Evolutionary conservation across 2,888 invertebrate species (phyloP).

Genomic region (Phragmatobia fuliginosa): DNA sequence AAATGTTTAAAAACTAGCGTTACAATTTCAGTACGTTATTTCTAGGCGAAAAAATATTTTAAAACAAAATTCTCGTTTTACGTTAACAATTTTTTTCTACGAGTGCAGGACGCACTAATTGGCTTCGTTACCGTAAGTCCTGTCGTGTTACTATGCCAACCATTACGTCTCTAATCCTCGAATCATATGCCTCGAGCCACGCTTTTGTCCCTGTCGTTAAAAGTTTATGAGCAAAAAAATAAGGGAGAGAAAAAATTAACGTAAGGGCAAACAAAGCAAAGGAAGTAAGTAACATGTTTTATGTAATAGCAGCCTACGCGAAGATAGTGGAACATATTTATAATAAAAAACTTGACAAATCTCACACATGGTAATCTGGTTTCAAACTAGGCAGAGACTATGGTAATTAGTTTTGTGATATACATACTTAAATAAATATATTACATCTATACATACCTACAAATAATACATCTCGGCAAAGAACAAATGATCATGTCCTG

Average conservation of each 20-base stretch:
- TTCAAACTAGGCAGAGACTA: too few species aligned
- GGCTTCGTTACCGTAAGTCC: slow-evolving; percentile 41
- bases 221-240: slow-evolving; percentile 32
- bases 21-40: neutral
- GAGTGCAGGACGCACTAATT: slow-evolving; percentile 48
- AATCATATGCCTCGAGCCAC: slow-evolving; percentile 31
- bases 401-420: too few species aligned
- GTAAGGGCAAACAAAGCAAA: neutral
- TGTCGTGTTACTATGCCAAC: slow-evolving; percentile 32
- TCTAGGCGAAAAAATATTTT: neutral
- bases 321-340: neutral
- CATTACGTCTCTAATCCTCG: slow-evolving; percentile 43
- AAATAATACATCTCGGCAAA: too few species aligned
- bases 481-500: too few species aligned
- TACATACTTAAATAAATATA: too few species aligned
- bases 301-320: neutral
- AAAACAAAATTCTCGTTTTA: neutral
- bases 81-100: neutral
- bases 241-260: slow-evolving; percentile 5
- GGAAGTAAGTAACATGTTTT: neutral
- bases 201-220: slow-evolving; percentile 34
- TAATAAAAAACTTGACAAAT: too few species aligned
- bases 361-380: too few species aligned
- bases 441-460: too few species aligned
- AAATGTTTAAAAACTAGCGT: neutral